Evolutionary conservation across 2,888 invertebrate species (phyloP).

Genomic region (Pheosia gnoma): DNA sequence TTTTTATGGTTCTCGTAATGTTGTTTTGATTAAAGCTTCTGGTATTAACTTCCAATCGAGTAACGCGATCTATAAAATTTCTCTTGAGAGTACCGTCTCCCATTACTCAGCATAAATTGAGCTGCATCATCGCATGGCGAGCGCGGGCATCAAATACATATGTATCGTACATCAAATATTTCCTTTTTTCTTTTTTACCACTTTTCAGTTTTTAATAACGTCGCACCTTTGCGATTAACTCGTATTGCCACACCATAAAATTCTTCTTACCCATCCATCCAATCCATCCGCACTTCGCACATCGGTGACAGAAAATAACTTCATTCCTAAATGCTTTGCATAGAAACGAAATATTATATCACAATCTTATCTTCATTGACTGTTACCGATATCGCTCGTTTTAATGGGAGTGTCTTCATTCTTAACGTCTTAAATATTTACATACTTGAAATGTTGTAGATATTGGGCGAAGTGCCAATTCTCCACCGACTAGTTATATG

Average conservation of each 20-base stretch:
- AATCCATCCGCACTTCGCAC: background rate
- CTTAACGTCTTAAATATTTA: slow-evolving; percentile 33
- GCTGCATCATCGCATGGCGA: slow-evolving; percentile 23
- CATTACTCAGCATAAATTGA: slow-evolving; percentile 29
- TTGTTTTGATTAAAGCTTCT: slow-evolving; percentile 13
- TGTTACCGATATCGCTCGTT: slow-evolving; percentile 9
- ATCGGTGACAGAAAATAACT: background rate
- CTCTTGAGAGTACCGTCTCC: slow-evolving; percentile 15
- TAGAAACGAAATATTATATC: slow-evolving; percentile 1
- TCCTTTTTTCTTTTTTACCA: too few species aligned
- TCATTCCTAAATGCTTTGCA: background rate
- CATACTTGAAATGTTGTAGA: slow-evolving; percentile 16
- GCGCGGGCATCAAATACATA: slow-evolving; percentile 8
- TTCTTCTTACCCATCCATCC: background rate
- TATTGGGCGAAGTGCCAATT: slow-evolving; percentile 37
- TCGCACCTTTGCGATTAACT: too few species aligned
- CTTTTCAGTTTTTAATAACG: background rate
- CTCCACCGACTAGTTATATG: slow-evolving; percentile 19
- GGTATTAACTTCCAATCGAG: slow-evolving; percentile 14
- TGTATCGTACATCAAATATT: background rate
- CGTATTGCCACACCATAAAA: too few species aligned
- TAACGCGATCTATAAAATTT: slow-evolving; percentile 20
- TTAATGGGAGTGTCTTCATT: slow-evolving; percentile 11
- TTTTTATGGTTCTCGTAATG: slow-evolving; percentile 9
- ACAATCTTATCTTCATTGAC: slow-evolving; percentile 25